Evolutionary conservation across 2,888 invertebrate species (phyloP).

Genomic region (Lampropteryx suffumata): DNA sequence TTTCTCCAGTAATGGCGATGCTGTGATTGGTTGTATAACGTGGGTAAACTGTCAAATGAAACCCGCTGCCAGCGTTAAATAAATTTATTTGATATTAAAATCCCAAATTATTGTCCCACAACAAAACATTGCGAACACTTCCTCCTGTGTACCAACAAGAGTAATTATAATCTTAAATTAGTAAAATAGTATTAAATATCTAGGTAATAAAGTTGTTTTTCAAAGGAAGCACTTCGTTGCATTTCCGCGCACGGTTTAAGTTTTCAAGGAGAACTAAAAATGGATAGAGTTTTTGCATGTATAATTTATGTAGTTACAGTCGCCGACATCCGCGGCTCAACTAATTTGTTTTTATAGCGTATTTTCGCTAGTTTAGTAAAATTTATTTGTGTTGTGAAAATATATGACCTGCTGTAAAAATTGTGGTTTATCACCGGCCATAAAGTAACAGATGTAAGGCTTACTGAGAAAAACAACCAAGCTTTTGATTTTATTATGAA

Average conservation of each 20-base stretch:
- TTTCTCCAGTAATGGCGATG: neutral
- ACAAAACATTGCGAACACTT: conserved; percentile 33
- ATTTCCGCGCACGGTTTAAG: conserved; percentile 34
- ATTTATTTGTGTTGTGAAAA: conserved; percentile 16
- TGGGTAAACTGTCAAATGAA: no score
- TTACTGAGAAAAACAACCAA: conserved; percentile 10
- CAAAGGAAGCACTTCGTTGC: conserved; percentile 20
- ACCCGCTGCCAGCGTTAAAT: no score
- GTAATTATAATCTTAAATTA: no score
- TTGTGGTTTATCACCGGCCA: conserved; percentile 19
- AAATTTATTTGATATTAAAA: no score
- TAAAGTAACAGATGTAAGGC: conserved; percentile 9
- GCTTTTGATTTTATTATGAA: conserved; percentile 3
- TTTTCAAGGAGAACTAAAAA: conserved; percentile 40
- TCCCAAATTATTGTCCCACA: no score
- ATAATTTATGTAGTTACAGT: conserved; percentile 35
- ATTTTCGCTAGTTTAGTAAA: conserved; percentile 24
- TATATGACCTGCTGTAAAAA: conserved; percentile 19
- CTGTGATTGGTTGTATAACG: no score
- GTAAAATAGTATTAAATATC: no score
- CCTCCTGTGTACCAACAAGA: no score
- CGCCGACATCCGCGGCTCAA: conserved; percentile 24
- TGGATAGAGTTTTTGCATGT: conserved; percentile 32
- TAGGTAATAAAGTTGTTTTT: conserved; percentile 37
- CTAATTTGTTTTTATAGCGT: conserved; percentile 33